These are phyloP conservation scores for Gadopsis bispinosus DNA, from an alignment of 2,797 vertebrate genomes.

Conservation along the genomic window DNA sequence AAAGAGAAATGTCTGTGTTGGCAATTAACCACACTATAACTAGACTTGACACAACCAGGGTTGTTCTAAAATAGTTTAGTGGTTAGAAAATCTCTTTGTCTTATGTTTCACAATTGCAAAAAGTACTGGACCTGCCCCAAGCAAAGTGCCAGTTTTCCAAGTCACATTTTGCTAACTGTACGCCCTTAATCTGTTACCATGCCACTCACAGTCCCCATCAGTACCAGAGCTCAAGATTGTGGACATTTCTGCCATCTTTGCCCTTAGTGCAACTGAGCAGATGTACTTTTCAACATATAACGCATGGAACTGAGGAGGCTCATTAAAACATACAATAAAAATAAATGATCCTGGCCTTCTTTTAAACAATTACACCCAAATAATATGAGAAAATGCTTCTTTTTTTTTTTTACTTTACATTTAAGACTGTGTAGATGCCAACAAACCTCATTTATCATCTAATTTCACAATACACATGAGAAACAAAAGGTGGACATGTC, in stretches of 20 bases:
- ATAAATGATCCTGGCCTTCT: slow-evolving; percentile 14
- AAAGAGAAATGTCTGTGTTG: slow-evolving; percentile 14
- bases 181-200: slow-evolving; percentile 54
- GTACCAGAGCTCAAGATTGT: slow-evolving; percentile 25
- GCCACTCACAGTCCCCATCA: slow-evolving; percentile 25
- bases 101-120: neutral
- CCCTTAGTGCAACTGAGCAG: slow-evolving; percentile 24
- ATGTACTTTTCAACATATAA: slow-evolving; percentile 31
- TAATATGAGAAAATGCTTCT: slow-evolving; percentile 4
- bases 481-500: slow-evolving; percentile 35
- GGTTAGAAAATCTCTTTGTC: neutral
- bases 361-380: slow-evolving; percentile 34
- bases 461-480: slow-evolving; percentile 14
- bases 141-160: slow-evolving; percentile 32
- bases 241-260: slow-evolving; percentile 22
- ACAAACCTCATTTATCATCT: slow-evolving; percentile 27
- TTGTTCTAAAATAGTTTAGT: slow-evolving; percentile 9
- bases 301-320: slow-evolving; percentile 22
- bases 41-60: slow-evolving; percentile 4
- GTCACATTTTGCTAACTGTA: slow-evolving; percentile 44
- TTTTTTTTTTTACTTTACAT: slow-evolving; percentile 18
- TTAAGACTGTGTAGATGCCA: slow-evolving; percentile 19
- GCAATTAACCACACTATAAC: slow-evolving; percentile 5
- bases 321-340: slow-evolving; percentile 33
- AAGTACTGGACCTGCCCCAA: slow-evolving; percentile 31